Conservation (phyloP, 2,888 invertebrate genomes). For the Ophioninae sp. region DNA sequence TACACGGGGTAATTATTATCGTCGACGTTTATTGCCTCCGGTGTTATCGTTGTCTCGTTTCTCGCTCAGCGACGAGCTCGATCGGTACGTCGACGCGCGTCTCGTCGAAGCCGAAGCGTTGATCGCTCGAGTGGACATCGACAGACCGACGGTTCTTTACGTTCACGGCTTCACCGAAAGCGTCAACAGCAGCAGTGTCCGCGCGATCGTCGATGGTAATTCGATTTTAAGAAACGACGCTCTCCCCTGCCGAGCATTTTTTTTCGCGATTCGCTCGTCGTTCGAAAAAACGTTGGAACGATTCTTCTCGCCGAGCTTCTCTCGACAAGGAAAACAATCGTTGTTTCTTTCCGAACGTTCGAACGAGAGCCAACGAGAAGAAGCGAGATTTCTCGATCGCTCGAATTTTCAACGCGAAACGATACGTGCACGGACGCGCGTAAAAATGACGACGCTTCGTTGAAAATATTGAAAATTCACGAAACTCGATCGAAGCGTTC, state of each 20-base stretch:
- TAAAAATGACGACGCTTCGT: too few relatives aligned
- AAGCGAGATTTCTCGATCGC: too few relatives aligned
- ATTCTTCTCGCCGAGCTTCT: too few relatives aligned
- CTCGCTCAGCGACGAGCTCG: conserved; percentile 36
- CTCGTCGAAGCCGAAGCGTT: conserved; percentile 56
- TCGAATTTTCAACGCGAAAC: too few relatives aligned
- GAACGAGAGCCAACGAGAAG: too few relatives aligned
- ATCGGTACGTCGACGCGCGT: conserved; percentile 60
- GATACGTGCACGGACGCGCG: too few relatives aligned
- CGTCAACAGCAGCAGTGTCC: conserved; percentile 77
- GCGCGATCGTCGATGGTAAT: conserved; percentile 73
- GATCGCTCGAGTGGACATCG: conserved; percentile 54
- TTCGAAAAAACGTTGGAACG: conserved; percentile 36
- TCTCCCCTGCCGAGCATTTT: too few relatives aligned
- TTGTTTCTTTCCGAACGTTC: too few relatives aligned
- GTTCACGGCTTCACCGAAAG: conserved; percentile 82
- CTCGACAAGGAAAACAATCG: too few relatives aligned
- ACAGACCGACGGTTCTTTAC: conserved; percentile 78
- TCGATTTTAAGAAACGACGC: background rate
- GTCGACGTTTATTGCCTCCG: background rate
- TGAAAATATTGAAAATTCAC: too few relatives aligned
- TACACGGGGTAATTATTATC: conserved; percentile 65
- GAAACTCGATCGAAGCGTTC: too few relatives aligned
- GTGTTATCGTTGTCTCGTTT: background rate
- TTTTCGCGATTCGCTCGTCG: too few relatives aligned